Percentiles rank a stretch among this genome's conserved stretches.
phyloP scores from a whole-genome alignment of 2,797 vertebrate species.

The Perodicticus potto region DNA sequence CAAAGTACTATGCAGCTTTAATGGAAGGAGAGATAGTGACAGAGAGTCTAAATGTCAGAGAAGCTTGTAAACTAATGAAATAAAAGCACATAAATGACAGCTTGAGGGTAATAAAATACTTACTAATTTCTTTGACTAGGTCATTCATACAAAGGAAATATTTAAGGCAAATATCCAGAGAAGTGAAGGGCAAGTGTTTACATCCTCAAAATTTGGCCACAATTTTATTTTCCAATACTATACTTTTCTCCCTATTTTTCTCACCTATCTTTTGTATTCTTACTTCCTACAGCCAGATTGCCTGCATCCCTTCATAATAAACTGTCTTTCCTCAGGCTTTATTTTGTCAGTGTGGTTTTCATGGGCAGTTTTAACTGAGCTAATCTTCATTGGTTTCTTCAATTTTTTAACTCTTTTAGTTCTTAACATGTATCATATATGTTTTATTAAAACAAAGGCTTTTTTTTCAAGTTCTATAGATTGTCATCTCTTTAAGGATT shows the following conservation, averaged over 20 bases:
- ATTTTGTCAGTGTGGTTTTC: neutral
- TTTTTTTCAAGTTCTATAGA: neutral
- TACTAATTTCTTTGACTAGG: neutral
- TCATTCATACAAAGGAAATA: neutral
- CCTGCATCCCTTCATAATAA: neutral
- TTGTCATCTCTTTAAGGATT: slow-evolving; percentile 14
- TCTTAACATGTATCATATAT: neutral
- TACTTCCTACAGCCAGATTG: neutral
- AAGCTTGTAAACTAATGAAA: slow-evolving; percentile 27
- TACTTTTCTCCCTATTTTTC: neutral
- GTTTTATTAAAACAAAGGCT: slow-evolving; percentile 35
- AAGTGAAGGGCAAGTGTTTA: neutral
- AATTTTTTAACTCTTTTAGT: neutral
- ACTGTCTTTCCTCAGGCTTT: neutral
- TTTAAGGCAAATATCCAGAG: slow-evolving; percentile 14
- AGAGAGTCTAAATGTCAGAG: neutral
- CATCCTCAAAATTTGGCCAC: neutral
- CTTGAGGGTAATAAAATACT: neutral
- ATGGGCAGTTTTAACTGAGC: neutral
- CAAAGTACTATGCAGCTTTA: neutral
- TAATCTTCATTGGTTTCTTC: neutral
- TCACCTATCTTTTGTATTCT: neutral
- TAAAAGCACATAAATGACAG: neutral
- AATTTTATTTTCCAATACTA: neutral
- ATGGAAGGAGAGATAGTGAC: neutral